Evolutionary conservation across 2,888 invertebrate species (phyloP).

Genomic region (Thumatha senex): DNA sequence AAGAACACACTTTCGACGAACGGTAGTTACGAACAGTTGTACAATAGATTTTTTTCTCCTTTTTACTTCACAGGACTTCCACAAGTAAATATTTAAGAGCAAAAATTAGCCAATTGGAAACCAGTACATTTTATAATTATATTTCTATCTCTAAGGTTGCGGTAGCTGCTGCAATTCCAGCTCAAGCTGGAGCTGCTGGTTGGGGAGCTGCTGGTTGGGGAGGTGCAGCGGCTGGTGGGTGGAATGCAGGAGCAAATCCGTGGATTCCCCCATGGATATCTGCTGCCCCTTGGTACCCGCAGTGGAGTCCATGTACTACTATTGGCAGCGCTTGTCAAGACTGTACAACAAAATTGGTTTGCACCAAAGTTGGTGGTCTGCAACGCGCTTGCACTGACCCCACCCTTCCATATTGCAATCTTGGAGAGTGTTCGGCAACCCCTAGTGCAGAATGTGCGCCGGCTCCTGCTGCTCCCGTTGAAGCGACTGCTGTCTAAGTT

Average conservation of each 20-base stretch:
- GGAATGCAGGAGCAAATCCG: conserved; percentile 48
- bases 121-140: neutral
- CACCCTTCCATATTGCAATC: conserved; percentile 68
- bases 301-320: conserved; percentile 64
- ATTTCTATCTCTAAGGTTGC: conserved; percentile 46
- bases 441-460: conserved; percentile 58
- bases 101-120: neutral
- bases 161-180: conserved; percentile 57
- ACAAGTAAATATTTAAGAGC: neutral
- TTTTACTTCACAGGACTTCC: neutral
- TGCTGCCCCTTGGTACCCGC: conserved; percentile 65
- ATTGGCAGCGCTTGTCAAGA: conserved; percentile 62
- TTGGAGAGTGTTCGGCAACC: conserved; percentile 74
- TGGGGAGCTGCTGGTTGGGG: conserved; percentile 27
- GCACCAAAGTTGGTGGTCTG: conserved; percentile 70
- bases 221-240: conserved; percentile 32
- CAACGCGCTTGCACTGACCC: conserved; percentile 66
- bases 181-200: conserved; percentile 38
- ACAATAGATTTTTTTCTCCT: too few species aligned
- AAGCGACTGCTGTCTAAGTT: conserved; percentile 14
- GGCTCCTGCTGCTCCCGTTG: conserved; percentile 39
- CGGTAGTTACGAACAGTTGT: too few species aligned
- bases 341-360: conserved; percentile 64
- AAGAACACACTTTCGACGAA: too few species aligned
- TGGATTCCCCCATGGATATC: conserved; percentile 74